These are phyloP conservation scores for Labrus mixtus DNA, from an alignment of 2,113 vertebrate species.

Conservation along the genomic window DNA sequence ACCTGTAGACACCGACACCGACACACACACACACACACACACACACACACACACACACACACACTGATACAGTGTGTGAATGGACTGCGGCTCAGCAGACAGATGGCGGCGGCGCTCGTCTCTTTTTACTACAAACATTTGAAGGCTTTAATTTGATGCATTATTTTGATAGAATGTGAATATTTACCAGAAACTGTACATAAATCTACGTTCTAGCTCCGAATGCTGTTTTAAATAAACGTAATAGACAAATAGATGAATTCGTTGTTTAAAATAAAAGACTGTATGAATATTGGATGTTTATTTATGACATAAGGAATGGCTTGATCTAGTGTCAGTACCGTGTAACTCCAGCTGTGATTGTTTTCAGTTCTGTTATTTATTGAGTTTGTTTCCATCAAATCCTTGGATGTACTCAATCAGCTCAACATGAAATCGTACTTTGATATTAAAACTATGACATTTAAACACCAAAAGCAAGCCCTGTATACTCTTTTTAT, in stretches of 20 bases:
- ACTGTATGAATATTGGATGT: slow-evolving; percentile 75
- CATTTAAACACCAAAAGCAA: slow-evolving; percentile 33
- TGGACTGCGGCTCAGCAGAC: slow-evolving; percentile 29
- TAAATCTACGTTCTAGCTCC: slow-evolving; percentile 75
- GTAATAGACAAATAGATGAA: slow-evolving; percentile 65
- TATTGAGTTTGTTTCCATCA: slow-evolving; percentile 71
- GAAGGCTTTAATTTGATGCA: slow-evolving; percentile 67
- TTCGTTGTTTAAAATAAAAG: slow-evolving; percentile 48
- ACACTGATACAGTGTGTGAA: slow-evolving; percentile 7
- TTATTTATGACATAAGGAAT: slow-evolving; percentile 76
- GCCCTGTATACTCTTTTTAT: slow-evolving; percentile 25
- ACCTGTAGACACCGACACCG: slow-evolving; percentile 86
- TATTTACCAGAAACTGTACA: slow-evolving; percentile 76
- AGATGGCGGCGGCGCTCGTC: slow-evolving; percentile 23
- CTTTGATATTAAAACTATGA: slow-evolving; percentile 76
- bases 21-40: slow-evolving; percentile 8
- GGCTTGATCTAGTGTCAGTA: slow-evolving; percentile 78
- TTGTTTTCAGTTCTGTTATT: slow-evolving; percentile 72
- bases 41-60: background rate
- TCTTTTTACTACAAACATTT: slow-evolving; percentile 66
- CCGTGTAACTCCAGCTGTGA: slow-evolving; percentile 76
- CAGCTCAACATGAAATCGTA: slow-evolving; percentile 61
- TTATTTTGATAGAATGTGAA: slow-evolving; percentile 81
- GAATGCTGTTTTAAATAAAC: slow-evolving; percentile 76
- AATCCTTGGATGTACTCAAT: slow-evolving; percentile 61